phyloP scores from a whole-genome alignment of 64 coral and sea anemone genomes.

The Trachythela sp. region DNA sequence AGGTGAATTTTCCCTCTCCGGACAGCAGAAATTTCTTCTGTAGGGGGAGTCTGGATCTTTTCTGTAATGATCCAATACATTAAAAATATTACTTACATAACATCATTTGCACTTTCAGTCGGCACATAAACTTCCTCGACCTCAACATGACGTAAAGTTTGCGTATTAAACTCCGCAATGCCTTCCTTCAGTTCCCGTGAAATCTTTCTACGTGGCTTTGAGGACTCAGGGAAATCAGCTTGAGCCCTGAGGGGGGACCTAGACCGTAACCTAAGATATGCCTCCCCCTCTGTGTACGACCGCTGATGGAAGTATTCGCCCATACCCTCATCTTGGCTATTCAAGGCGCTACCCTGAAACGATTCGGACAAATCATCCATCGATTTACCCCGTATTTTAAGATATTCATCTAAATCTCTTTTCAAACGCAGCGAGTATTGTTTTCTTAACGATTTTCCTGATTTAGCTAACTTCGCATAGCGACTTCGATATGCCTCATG shows the following conservation, averaged over 20 bases:
- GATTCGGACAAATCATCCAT: background rate
- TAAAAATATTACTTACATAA: background rate
- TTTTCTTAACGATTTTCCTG: background rate
- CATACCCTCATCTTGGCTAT: background rate
- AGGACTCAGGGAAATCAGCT: background rate
- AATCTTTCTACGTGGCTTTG: background rate
- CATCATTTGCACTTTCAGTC: background rate
- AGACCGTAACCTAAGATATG: background rate
- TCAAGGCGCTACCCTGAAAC: no score
- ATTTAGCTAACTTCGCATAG: background rate
- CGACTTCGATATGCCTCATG: background rate
- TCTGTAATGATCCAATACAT: no score
- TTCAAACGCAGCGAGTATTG: background rate
- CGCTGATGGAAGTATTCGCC: background rate
- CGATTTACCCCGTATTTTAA: conserved; percentile 1
- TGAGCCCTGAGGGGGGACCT: background rate
- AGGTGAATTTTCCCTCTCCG: no score
- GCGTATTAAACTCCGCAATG: background rate
- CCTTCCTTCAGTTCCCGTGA: background rate
- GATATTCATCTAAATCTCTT: background rate
- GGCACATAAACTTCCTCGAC: no score
- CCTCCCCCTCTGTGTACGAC: background rate
- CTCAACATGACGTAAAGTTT: background rate
- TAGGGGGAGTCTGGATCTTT: no score
- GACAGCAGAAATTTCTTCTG: no score